Percentiles rank a stretch among this genome's conserved stretches.
phyloP scores from a whole-genome alignment of 2,888 invertebrate species.

The Pelosia muscerda region DNA sequence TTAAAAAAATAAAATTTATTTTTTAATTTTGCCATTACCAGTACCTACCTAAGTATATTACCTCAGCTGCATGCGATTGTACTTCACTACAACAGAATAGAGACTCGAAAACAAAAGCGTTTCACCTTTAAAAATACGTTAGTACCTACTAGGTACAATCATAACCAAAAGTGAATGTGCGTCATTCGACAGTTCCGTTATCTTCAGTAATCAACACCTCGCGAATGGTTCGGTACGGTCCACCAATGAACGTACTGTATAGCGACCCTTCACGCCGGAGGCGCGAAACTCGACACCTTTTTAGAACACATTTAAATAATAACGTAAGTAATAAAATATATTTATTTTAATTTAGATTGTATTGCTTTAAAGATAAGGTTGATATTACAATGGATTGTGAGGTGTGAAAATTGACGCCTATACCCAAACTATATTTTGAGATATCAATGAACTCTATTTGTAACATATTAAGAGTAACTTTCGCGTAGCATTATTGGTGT shows the following conservation, averaged over 20 bases:
- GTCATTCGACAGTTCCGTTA: slow-evolving; percentile 24
- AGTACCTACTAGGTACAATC: slow-evolving; percentile 2
- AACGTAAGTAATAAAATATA: slow-evolving; percentile 45
- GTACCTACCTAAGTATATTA: neutral
- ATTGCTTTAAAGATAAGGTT: neutral
- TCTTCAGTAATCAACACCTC: slow-evolving; percentile 71
- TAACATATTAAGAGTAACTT: slow-evolving; percentile 45
- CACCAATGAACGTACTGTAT: slow-evolving; percentile 73
- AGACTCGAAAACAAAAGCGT: neutral
- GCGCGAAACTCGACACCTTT: slow-evolving; percentile 85
- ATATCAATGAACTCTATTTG: slow-evolving; percentile 49
- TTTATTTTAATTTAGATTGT: slow-evolving; percentile 45
- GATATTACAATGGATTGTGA: slow-evolving; percentile 47
- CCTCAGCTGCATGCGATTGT: neutral
- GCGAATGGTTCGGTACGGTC: slow-evolving; percentile 51
- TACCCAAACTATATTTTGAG: slow-evolving; percentile 56
- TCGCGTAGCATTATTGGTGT: slow-evolving; percentile 42
- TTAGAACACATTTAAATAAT: slow-evolving; percentile 50
- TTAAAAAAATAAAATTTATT: too few relatives aligned
- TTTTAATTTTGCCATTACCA: neutral
- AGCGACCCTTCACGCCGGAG: slow-evolving; percentile 83
- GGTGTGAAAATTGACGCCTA: slow-evolving; percentile 86
- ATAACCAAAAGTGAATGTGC: neutral
- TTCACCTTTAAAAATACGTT: neutral
- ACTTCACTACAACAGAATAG: neutral